Evolutionary conservation across 1,140 invertebrate species (phyloP).

Genomic region (Idris sp.): DNA sequence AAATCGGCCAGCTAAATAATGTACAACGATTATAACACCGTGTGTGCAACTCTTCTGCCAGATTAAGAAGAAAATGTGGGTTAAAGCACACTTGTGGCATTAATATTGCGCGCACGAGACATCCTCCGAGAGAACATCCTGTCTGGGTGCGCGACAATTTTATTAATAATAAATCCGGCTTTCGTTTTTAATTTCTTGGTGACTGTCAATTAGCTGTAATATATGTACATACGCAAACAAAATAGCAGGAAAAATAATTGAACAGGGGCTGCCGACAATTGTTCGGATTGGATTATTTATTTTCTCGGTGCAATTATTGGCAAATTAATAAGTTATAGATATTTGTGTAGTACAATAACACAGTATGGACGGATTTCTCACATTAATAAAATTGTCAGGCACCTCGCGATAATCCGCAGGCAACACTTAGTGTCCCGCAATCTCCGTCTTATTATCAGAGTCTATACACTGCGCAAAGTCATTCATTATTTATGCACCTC

Average conservation of each 20-base stretch:
- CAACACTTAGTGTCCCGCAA: constrained; percentile 43
- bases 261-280: too few relatives aligned
- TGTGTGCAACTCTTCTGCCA: constrained; percentile 28
- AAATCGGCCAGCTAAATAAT: constrained; percentile 36
- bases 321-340: too few relatives aligned
- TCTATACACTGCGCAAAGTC: constrained; percentile 34
- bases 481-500: constrained; percentile 52
- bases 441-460: constrained; percentile 50
- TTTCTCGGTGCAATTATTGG: too few relatives aligned
- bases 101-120: constrained; percentile 4
- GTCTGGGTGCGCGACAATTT: constrained; percentile 11
- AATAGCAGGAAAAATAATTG: too few relatives aligned
- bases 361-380: too few relatives aligned
- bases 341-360: too few relatives aligned
- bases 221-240: constrained; percentile 12
- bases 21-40: background rate
- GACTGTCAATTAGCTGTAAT: constrained; percentile 31
- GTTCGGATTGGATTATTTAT: too few relatives aligned
- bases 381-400: too few relatives aligned
- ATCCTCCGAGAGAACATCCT: too few relatives aligned
- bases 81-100: constrained; percentile 11
- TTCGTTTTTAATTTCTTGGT: constrained; percentile 6
- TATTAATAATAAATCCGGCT: constrained; percentile 9
- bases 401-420: too few relatives aligned
- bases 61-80: constrained; percentile 29